Conservation (phyloP, 2,113 vertebrate genomes). For the Python bivittatus region DNA sequence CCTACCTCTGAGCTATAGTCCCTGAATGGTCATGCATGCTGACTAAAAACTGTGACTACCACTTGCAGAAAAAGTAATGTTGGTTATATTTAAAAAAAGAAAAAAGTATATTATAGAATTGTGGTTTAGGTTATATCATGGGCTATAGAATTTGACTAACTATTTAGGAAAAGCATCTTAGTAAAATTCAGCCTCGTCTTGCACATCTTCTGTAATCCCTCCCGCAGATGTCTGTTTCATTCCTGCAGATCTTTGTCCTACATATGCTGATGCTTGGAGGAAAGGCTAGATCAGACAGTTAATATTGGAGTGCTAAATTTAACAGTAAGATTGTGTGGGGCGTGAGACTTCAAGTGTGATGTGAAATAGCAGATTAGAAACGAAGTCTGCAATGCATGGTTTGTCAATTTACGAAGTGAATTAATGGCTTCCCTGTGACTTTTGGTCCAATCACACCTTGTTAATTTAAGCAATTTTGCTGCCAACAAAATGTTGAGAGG, state of each 20-base stretch:
- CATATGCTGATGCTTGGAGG: neutral
- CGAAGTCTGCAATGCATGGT: slow-evolving; percentile 12
- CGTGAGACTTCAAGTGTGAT: neutral
- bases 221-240: neutral
- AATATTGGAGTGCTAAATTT: neutral
- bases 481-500: neutral
- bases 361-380: slow-evolving; percentile 25
- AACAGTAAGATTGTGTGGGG: neutral
- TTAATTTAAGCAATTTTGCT: slow-evolving; percentile 7
- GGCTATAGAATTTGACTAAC: neutral
- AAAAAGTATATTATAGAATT: neutral
- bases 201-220: too few species aligned
- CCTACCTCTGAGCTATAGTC: neutral
- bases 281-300: neutral
- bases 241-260: neutral
- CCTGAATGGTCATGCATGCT: neutral
- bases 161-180: neutral
- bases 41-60: neutral
- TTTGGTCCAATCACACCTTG: slow-evolving; percentile 12
- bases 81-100: neutral
- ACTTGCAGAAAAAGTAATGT: neutral
- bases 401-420: slow-evolving; percentile 44
- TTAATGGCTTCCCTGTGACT: slow-evolving; percentile 47
- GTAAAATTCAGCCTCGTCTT: neutral
- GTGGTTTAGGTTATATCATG: neutral